A percentile compares a stretch with the other conserved stretches of the same genome.
Evolutionary conservation across 2,797 vertebrate species (phyloP).

Genomic region (Dipus sagitta): DNA sequence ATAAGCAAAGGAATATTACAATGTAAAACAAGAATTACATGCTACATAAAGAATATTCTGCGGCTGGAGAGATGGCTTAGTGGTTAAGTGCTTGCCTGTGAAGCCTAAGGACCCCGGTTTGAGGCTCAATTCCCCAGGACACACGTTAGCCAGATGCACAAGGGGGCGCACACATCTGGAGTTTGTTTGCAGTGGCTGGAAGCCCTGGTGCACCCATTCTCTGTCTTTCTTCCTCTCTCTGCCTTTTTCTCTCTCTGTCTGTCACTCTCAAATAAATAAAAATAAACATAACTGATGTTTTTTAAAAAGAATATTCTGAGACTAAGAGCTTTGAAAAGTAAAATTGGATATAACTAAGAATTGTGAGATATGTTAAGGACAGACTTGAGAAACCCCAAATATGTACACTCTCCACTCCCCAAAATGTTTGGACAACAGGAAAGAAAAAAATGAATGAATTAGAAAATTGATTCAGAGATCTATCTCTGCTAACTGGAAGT

Average conservation of each 20-base stretch:
- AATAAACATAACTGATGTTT: no score
- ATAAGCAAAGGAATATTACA: neutral
- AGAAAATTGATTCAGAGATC: neutral
- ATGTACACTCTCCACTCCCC: neutral
- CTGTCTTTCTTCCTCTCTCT: no score
- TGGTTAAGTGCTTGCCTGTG: no score
- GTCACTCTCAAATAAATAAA: no score
- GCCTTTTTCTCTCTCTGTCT: no score
- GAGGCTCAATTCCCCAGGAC: no score
- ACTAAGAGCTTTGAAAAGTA: neutral
- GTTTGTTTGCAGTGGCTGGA: no score
- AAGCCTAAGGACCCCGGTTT: no score
- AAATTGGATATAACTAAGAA: neutral
- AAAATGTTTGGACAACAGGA: neutral
- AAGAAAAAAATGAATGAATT: neutral
- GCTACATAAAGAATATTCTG: neutral
- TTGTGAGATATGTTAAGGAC: neutral
- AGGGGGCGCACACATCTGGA: no score
- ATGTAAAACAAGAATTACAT: neutral
- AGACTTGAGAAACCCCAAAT: neutral
- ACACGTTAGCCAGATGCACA: no score
- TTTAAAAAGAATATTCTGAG: neutral
- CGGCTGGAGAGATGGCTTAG: no score
- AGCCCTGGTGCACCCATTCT: no score
- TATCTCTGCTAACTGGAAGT: neutral